Evolutionary conservation across 2,888 invertebrate genomes (phyloP), one percentile per base, ranked within the genome.

Genomic region (Lycaena phlaeas): DNA sequence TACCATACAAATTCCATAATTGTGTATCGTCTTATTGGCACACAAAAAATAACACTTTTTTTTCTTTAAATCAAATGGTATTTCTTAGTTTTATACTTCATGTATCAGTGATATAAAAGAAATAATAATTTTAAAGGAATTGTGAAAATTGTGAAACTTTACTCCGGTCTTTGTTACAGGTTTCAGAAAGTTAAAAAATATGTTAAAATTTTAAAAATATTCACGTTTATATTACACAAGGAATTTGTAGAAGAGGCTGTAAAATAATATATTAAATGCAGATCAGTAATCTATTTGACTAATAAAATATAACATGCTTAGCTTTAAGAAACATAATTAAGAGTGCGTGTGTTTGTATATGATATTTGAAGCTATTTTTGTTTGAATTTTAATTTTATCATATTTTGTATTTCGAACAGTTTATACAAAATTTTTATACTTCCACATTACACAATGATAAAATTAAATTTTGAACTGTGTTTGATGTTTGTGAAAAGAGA

Each of bases 401-500:
- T 22, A 15, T 15, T 10, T 1, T 15, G 12, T 11, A 22, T 12
- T 9, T 34, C n/a, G 6, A 22, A 18, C 7, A 2, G 3, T 34
- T 7, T 18, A 5, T 3, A 4, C 9, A 4, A 22, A 12, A 6
- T 31, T 3, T 18, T 31, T n/a, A 22, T 1, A 12, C 7, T 9
- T 11, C 10, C 11, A 9, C 4, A 29, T 14, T 15, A 30, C 14
- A 5, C 11, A 11, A 34, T 34, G 34, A 34, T 34, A 34, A 34
- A 34, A 34, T 34, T 34, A 34, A 31, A 22, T 22, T 34, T 44
- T 22, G 11, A 7, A 22, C 22, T 22, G 74, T 77, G 73, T 77
- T 68, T 56, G 55, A 79, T 82, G 82, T 81, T 84, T 77, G 72
- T 81, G 84, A 84, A 84, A 84, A 84, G 84, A 84, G 84, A 82